Percentiles rank a stretch among this genome's conserved stretches.
Conservation (phyloP, 64 coral and sea anemone genomes). For the Hydrozoanthus tunicans region DNA sequence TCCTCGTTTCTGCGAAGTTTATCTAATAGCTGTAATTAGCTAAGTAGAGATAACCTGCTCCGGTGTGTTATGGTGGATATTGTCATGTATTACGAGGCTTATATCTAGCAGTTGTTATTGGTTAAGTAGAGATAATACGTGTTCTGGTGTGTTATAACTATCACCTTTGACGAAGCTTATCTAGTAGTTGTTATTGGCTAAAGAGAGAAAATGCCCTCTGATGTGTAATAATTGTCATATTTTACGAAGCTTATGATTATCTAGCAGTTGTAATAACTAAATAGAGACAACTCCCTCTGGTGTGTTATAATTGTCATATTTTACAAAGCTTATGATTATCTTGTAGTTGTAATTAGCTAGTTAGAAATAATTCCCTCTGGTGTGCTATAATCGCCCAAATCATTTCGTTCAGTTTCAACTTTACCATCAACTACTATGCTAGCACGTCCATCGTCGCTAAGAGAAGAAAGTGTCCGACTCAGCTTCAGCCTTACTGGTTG, state of each 20-base stretch:
- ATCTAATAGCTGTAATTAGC: background rate
- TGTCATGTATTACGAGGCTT: no score
- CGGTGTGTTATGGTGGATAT: background rate
- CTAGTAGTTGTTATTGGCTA: no score
- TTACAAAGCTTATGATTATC: no score
- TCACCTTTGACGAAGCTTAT: background rate
- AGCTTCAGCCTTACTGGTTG: background rate
- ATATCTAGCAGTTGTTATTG: background rate
- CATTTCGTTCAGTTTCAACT: background rate
- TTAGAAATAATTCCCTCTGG: slow-evolving; percentile 1
- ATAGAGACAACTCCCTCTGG: no score
- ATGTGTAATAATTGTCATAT: no score
- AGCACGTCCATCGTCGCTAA: background rate
- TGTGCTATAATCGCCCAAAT: background rate
- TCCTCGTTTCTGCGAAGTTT: no score
- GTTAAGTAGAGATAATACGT: background rate
- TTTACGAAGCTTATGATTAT: no score
- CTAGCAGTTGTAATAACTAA: no score
- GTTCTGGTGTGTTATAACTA: background rate
- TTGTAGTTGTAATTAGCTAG: background rate
- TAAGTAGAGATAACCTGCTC: background rate
- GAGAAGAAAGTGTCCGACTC: background rate
- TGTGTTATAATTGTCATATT: no score
- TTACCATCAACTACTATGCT: background rate
- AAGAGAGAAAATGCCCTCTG: no score